phyloP scores from a whole-genome alignment of 2,797 vertebrate species.

The Taenioides sp. region DNA sequence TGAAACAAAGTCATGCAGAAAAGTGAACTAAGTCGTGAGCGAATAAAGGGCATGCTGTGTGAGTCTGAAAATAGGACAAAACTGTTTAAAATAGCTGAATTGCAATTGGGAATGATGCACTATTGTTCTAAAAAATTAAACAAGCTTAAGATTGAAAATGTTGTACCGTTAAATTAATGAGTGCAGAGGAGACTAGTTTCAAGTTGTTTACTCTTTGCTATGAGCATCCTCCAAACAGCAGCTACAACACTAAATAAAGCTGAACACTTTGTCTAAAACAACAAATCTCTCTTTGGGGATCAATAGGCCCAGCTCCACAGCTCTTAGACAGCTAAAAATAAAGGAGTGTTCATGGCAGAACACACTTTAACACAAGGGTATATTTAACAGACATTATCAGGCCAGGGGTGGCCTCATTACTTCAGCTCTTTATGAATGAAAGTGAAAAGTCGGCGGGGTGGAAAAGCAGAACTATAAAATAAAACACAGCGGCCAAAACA shows the following conservation, averaged over 20 bases:
- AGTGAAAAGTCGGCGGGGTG: conserved; percentile 21
- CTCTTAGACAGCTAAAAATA: conserved; percentile 26
- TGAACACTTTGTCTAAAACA: conserved; percentile 9
- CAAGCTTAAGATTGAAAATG: neutral
- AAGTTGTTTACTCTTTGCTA: conserved; percentile 12
- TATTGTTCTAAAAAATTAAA: neutral
- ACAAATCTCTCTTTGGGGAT: conserved; percentile 26
- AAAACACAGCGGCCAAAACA: conserved; percentile 43
- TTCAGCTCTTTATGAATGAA: conserved; percentile 43
- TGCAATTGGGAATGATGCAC: conserved; percentile 4
- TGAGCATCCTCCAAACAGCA: conserved; percentile 21
- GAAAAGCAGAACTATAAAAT: conserved; percentile 47
- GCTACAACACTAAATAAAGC: neutral
- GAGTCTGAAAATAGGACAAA: neutral
- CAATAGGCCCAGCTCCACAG: conserved; percentile 4
- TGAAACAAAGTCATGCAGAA: neutral
- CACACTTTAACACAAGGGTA: conserved; percentile 27
- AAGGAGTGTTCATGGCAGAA: conserved; percentile 22
- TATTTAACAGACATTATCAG: conserved; percentile 32
- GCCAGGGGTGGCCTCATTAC: conserved; percentile 32
- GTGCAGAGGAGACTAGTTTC: conserved; percentile 9
- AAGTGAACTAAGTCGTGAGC: neutral
- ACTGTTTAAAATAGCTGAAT: conserved; percentile 5
- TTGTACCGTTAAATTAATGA: conserved; percentile 13
- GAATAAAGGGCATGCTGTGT: neutral